Evolutionary conservation across 2,797 vertebrate species (phyloP).

Genomic region (Halcyon badia): DNA sequence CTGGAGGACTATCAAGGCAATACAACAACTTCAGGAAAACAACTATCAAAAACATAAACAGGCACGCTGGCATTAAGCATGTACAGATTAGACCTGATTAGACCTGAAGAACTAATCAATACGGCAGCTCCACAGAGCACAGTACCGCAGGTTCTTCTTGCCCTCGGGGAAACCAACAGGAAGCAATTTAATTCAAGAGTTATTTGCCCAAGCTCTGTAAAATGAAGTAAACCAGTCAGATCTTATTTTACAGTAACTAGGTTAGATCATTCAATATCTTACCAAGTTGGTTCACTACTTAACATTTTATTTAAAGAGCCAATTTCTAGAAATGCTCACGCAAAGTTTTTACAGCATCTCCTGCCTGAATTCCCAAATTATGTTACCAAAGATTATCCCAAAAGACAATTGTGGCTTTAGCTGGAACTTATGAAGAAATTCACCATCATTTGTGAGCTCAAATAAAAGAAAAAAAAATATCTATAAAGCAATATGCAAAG

Average conservation of each 20-base stretch:
- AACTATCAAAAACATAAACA: constrained; percentile 25
- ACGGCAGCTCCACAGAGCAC: constrained; percentile 18
- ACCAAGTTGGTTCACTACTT: constrained; percentile 40
- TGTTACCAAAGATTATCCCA: constrained; percentile 6
- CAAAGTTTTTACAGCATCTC: background rate
- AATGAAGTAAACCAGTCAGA: constrained; percentile 58
- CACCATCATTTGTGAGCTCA: background rate
- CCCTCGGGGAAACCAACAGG: constrained; percentile 53
- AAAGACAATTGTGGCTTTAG: constrained; percentile 36
- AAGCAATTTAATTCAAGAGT: constrained; percentile 68
- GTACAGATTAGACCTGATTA: constrained; percentile 42
- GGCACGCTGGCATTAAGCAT: background rate
- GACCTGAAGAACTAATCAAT: constrained; percentile 43
- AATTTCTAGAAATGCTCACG: constrained; percentile 34
- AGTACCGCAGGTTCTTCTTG: constrained; percentile 2
- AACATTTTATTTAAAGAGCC: constrained; percentile 57
- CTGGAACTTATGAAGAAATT: constrained; percentile 14
- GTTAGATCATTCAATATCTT: constrained; percentile 44
- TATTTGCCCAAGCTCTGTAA: constrained; percentile 67
- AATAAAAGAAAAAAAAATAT: background rate
- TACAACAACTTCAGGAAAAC: background rate
- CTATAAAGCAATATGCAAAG: background rate
- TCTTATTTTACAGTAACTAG: constrained; percentile 48
- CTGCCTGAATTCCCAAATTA: background rate
- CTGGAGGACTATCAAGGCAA: constrained; percentile 28